Conservation (phyloP, 2,797 vertebrate species). For the Catostomus latipinnis region DNA sequence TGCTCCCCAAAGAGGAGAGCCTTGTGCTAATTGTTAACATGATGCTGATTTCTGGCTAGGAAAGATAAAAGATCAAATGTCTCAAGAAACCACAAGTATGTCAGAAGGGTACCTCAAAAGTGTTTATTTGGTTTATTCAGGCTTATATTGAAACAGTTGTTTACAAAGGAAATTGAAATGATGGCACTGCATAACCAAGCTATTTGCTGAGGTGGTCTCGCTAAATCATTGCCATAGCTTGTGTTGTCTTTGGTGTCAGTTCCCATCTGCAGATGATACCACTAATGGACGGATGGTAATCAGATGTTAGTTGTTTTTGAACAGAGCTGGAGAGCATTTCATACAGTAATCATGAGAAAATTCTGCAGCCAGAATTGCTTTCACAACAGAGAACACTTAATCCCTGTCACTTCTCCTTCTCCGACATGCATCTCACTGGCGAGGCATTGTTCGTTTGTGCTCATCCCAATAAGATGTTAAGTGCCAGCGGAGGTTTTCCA, state of each 20-base stretch:
- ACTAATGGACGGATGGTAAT: slow-evolving; percentile 39
- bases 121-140: slow-evolving; percentile 16
- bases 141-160: slow-evolving; percentile 35
- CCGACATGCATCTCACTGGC: slow-evolving; percentile 21
- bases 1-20: slow-evolving; percentile 39
- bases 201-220: slow-evolving; percentile 34
- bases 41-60: slow-evolving; percentile 35
- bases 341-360: slow-evolving; percentile 34
- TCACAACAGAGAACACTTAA: slow-evolving; percentile 40
- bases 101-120: slow-evolving; percentile 1
- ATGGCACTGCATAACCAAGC: slow-evolving; percentile 38
- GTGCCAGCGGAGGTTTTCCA: slow-evolving; percentile 53
- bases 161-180: slow-evolving; percentile 42
- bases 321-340: slow-evolving; percentile 8
- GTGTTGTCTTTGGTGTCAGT: slow-evolving; percentile 47
- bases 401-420: slow-evolving; percentile 35
- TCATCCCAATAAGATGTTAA: slow-evolving; percentile 55
- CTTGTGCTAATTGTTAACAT: slow-evolving; percentile 39
- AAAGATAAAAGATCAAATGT: slow-evolving; percentile 38
- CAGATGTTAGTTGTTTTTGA: slow-evolving; percentile 50
- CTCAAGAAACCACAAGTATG: slow-evolving; percentile 29
- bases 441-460: slow-evolving; percentile 24
- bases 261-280: slow-evolving; percentile 36
- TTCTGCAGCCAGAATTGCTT: slow-evolving; percentile 26
- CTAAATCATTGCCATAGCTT: slow-evolving; percentile 34